phyloP scores from a whole-genome alignment of 2,797 vertebrate genomes.

The Choloepus didactylus region DNA sequence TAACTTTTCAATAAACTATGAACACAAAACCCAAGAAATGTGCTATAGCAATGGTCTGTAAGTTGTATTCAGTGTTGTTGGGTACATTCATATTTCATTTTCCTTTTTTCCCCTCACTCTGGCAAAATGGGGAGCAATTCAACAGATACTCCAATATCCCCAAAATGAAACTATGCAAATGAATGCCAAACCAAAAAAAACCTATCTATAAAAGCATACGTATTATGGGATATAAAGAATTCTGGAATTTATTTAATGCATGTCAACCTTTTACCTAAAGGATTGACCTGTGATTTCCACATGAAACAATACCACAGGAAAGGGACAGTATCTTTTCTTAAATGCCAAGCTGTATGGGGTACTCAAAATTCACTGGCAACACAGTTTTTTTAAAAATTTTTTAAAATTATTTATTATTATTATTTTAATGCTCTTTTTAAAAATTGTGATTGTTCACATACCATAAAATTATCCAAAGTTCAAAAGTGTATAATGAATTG shows the following conservation, averaged over 20 bases:
- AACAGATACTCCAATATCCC: neutral
- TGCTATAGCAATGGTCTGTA: neutral
- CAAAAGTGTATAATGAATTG: too few species aligned
- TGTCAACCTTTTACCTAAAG: neutral
- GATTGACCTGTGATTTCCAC: neutral
- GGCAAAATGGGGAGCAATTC: neutral
- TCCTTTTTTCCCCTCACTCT: neutral
- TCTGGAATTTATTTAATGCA: neutral
- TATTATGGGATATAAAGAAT: neutral
- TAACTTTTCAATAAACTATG: constrained; percentile 34
- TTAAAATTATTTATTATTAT: too few species aligned
- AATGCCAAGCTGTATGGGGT: neutral
- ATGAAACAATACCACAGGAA: constrained; percentile 10
- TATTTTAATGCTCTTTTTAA: too few species aligned
- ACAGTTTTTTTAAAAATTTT: too few species aligned
- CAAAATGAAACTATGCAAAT: neutral
- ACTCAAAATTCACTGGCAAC: neutral
- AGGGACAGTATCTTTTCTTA: constrained; percentile 13
- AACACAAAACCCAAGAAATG: constrained; percentile 35
- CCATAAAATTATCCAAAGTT: too few species aligned
- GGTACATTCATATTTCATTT: constrained; percentile 3
- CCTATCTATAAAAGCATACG: neutral
- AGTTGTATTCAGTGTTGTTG: neutral
- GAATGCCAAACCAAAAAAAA: neutral
- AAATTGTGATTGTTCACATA: too few species aligned